Conservation (phyloP, 2,113 vertebrate species). For the Columba janthina region DNA sequence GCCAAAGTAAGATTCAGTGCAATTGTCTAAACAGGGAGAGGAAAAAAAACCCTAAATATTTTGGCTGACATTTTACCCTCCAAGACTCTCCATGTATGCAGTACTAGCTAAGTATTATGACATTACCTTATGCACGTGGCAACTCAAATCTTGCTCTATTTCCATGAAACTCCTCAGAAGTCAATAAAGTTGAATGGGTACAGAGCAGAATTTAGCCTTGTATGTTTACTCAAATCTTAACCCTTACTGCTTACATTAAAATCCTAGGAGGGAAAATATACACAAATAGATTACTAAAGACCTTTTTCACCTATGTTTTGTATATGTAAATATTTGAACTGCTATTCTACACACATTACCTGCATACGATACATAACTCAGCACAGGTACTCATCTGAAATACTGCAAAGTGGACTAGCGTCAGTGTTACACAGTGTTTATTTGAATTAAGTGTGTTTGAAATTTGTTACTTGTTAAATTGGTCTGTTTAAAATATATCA, state of each 20-base stretch:
- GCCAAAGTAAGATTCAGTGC: background rate
- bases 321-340: slow-evolving; percentile 65
- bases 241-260: slow-evolving; percentile 21
- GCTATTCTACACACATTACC: slow-evolving; percentile 20
- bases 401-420: background rate
- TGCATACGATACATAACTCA: slow-evolving; percentile 36
- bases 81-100: background rate
- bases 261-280: background rate
- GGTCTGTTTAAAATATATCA: slow-evolving; percentile 7
- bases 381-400: slow-evolving; percentile 19
- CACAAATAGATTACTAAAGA: slow-evolving; percentile 44
- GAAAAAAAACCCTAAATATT: background rate
- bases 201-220: background rate
- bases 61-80: background rate
- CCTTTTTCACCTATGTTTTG: slow-evolving; percentile 23
- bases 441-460: slow-evolving; percentile 4
- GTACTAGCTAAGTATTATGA: background rate
- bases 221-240: slow-evolving; percentile 55
- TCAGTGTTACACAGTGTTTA: background rate
- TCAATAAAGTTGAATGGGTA: background rate
- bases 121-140: background rate
- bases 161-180: slow-evolving; percentile 5
- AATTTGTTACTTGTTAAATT: background rate
- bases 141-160: background rate
- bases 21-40: background rate